A percentile compares a stretch with the other conserved stretches of the same genome.
Conservation (phyloP, 2,888 invertebrate species). For the Hybos culiciformis region DNA sequence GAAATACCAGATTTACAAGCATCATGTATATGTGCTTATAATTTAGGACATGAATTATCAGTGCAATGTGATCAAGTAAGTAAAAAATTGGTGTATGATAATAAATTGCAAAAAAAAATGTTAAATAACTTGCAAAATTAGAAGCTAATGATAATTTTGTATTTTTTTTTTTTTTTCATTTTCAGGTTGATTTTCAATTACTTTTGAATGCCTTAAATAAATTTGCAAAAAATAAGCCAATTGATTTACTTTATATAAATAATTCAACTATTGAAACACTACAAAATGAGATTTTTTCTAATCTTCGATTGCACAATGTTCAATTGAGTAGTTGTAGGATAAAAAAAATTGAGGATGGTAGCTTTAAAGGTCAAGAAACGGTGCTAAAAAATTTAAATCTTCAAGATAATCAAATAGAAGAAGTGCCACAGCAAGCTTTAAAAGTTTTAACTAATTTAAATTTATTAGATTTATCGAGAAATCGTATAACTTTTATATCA, state of each 20-base stretch:
- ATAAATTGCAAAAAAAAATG: background rate
- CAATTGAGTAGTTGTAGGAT: slow-evolving; percentile 76
- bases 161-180: slow-evolving; percentile 1
- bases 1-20: slow-evolving; percentile 61
- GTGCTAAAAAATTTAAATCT: slow-evolving; percentile 72
- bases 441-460: slow-evolving; percentile 54
- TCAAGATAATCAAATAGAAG: slow-evolving; percentile 65
- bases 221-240: slow-evolving; percentile 49
- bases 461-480: slow-evolving; percentile 72
- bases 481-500: slow-evolving; percentile 57
- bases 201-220: slow-evolving; percentile 60
- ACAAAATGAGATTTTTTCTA: slow-evolving; percentile 51
- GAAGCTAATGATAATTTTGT: background rate
- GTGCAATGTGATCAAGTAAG: slow-evolving; percentile 75
- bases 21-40: slow-evolving; percentile 78
- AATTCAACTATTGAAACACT: slow-evolving; percentile 65
- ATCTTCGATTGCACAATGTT: slow-evolving; percentile 62
- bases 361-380: slow-evolving; percentile 72
- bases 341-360: slow-evolving; percentile 50
- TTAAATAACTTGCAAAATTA: background rate
- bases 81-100: background rate
- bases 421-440: slow-evolving; percentile 63
- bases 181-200: slow-evolving; percentile 58
- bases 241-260: slow-evolving; percentile 78
- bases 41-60: slow-evolving; percentile 69